Conservation (phyloP, 2,888 invertebrate species). For the Phrixothrix hirtus region DNA sequence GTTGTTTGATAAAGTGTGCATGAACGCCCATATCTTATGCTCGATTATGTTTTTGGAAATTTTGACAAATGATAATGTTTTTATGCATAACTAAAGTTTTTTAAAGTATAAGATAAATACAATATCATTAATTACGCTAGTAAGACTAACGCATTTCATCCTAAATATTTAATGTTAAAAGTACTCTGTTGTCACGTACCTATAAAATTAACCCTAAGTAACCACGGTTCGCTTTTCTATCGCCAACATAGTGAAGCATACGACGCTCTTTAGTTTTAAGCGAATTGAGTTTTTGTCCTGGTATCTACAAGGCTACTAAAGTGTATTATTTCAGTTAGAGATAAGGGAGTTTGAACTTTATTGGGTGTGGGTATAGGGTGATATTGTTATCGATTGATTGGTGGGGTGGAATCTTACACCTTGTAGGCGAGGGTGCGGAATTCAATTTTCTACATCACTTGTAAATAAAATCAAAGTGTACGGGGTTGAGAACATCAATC, state of each 20-base stretch:
- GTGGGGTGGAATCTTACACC: slow-evolving; percentile 50
- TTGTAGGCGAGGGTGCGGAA: slow-evolving; percentile 53
- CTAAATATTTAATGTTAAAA: too few relatives aligned
- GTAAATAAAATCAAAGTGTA: slow-evolving; percentile 57
- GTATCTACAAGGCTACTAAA: slow-evolving; percentile 32
- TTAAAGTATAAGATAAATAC: too few relatives aligned
- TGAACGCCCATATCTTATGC: too few relatives aligned
- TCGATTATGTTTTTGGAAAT: too few relatives aligned
- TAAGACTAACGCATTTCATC: too few relatives aligned
- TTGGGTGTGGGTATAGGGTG: slow-evolving; percentile 31
- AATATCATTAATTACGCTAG: too few relatives aligned
- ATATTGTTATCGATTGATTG: slow-evolving; percentile 48
- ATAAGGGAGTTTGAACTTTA: slow-evolving; percentile 32
- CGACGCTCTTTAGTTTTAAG: slow-evolving; percentile 42
- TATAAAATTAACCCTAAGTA: slow-evolving; percentile 31
- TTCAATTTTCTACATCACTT: slow-evolving; percentile 59
- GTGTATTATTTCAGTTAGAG: slow-evolving; percentile 27
- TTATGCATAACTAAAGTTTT: too few relatives aligned
- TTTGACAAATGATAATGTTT: too few relatives aligned
- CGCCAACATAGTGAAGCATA: slow-evolving; percentile 38
- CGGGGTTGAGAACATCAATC: slow-evolving; percentile 42
- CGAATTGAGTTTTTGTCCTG: slow-evolving; percentile 48
- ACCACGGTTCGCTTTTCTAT: slow-evolving; percentile 29
- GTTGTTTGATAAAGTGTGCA: too few relatives aligned
- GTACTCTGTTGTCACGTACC: slow-evolving; percentile 32